Conservation (phyloP, 2,888 invertebrate genomes). For the Standfussiana lucernea region DNA sequence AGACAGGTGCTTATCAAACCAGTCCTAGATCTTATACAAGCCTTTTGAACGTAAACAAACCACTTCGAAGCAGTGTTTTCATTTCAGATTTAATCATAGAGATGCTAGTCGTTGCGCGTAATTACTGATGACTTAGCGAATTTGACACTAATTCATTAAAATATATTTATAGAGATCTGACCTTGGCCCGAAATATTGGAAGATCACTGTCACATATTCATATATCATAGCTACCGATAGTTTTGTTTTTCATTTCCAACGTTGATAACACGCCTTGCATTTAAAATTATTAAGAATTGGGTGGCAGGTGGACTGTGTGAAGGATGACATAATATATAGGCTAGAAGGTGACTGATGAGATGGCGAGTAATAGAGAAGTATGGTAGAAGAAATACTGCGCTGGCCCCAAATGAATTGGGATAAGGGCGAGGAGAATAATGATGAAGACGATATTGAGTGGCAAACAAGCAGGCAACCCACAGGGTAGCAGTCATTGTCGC, state of each 20-base stretch:
- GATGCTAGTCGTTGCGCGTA: conserved; percentile 16
- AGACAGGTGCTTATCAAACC: conserved; percentile 32
- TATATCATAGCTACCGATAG: conserved; percentile 11
- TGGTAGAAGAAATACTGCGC: background rate
- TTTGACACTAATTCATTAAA: conserved; percentile 8
- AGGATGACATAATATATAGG: background rate
- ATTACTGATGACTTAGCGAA: conserved; percentile 27
- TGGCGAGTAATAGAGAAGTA: background rate
- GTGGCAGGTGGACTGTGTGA: background rate
- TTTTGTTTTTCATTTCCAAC: background rate
- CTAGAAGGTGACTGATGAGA: background rate
- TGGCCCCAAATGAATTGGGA: background rate
- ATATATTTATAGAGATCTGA: conserved; percentile 24
- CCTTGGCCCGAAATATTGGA: conserved; percentile 16
- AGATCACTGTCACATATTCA: conserved; percentile 12
- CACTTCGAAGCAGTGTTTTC: conserved; percentile 3
- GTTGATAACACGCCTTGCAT: background rate
- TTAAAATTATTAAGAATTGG: background rate
- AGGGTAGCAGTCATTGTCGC: background rate
- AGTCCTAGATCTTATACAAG: conserved; percentile 29
- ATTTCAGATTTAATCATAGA: background rate
- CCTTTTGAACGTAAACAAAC: conserved; percentile 17
- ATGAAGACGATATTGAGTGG: background rate
- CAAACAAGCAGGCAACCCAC: background rate
- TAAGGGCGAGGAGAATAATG: background rate